Base-by-base conservation (phyloP, 2,113 vertebrate species). In the Puntigrus tetrazona region DNA sequence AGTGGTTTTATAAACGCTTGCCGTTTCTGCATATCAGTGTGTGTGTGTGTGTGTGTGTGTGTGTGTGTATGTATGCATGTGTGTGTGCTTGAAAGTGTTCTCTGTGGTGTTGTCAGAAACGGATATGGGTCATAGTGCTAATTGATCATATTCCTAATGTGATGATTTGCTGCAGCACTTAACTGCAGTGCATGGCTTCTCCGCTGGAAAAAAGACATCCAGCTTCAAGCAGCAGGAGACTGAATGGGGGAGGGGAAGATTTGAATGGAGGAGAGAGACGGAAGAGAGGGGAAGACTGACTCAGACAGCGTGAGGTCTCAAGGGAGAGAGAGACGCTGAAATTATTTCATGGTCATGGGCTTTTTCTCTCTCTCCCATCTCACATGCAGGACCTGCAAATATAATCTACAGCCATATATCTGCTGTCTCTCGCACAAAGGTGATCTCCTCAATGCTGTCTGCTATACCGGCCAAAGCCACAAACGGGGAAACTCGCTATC, bases 91-190 rank as follows among this genome's bases (percentile, higher is more conserved):
- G 81, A 74, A 67, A 76, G 69, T 70, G 47, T 52, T 45, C 8
- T 34, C 47, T 45, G n/a, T 83, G 74, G 67, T 70, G 79, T 81
- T 86, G 89, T 93, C 85, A 90, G 84, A 84, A 84, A 86, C 83
- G 87, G 89, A 47, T 61, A 91, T 90, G 90, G 90, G 91, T 92
- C 90, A 87, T 84, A 57, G 90, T 90, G 90, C 92, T 94, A 95
- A 94, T 94, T 94, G 94, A 90, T 91, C 91, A 87, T 93, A 92
- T 92, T 94, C 88, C 91, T 94, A 95, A 94, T 93, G 92, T 86
- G 85, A 88, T 94, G 93, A 94, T 95, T 94, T 94, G 92, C 93
- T 92, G 92, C 92, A 92, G 92, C 92, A 93, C 91, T 92, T 92
- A 92, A 91, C 91, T 76, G 90, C 89, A 88, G 89, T 88, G 87